Evolutionary conservation across 2,113 vertebrate genomes (phyloP), one percentile per base, ranked within the genome.

Genomic region (Amblyornis subalaris): DNA sequence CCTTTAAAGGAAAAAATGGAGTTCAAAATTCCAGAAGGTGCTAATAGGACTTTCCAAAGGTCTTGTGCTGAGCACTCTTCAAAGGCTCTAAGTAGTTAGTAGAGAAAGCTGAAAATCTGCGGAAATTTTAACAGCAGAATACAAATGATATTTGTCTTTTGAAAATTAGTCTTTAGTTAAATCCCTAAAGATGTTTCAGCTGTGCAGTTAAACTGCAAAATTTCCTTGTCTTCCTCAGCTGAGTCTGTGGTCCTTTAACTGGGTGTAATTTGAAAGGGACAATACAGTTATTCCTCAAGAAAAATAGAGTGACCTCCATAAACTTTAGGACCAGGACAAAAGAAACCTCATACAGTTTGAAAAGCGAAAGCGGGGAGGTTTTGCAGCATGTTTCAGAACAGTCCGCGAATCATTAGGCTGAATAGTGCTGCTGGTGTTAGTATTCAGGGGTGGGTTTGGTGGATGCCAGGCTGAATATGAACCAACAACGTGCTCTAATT

Each of bases 1-100:
- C 95, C 58, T 91, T 85, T 76, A 91, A 87, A 89, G 38, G 31
- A 42, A 87, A 77, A 94, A 88, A 72, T 35, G 3, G 29, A 91
- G 87, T 95, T 95, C 44, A 66, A 70, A 79, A 85, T 94, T 93
- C 84, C 47, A 83, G 62, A 93, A 94, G 33, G 51, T 91, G 47
- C 12, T 92, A 75, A 89, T 72, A 73, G 70, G 35, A 95, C 77
- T 89, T 92, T 85, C 67, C 31, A 85, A 75, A 91, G 66, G 74
- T 72, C 87, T 81, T 50, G 0, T 7, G 35, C 62, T 94, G 62
- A 75, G n/a, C 22, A 54, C 25, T 82, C 21, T 85, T 85, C 81
- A 91, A 76, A 89, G 28, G 26, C 31, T 93, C 31, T 73, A 79
- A 89, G 54, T 45, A 76, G 48, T 44, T 90, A 53, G 36, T 9